phyloP scores from a whole-genome alignment of 92 coral and sea anemone species.

The Scolanthus callimorphus region DNA sequence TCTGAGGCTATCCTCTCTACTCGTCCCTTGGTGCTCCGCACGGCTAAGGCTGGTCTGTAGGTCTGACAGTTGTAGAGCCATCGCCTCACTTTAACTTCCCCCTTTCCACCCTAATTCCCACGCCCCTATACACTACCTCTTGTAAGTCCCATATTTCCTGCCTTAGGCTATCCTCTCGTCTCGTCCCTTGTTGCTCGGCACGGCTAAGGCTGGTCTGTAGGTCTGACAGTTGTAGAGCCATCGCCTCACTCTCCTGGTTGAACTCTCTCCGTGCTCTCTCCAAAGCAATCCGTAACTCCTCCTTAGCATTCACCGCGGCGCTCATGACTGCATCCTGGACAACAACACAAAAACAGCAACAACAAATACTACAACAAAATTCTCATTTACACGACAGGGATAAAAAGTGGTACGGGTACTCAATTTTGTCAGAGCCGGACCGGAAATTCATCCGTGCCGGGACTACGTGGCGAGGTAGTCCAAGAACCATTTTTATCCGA shows the following conservation, averaged over 20 bases:
- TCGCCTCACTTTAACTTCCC: no score
- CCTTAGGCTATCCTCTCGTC: slow-evolving; percentile 91
- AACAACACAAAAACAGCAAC: background rate
- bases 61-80: no score
- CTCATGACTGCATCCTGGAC: slow-evolving; percentile 90
- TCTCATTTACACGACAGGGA: no score
- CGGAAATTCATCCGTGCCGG: no score
- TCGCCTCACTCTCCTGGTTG: slow-evolving; percentile 59
- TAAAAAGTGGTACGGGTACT: no score
- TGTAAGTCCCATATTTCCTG: slow-evolving; percentile 91
- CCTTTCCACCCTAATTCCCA: no score
- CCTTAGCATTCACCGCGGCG: slow-evolving; percentile 94
- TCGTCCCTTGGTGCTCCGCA: no score
- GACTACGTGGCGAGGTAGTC: no score
- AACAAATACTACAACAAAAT: no score
- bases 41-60: no score
- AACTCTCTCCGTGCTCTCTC: slow-evolving; percentile 79
- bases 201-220: slow-evolving; percentile 80
- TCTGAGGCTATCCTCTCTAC: slow-evolving; percentile 86
- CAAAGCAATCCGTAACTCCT: slow-evolving; percentile 82
- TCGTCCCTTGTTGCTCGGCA: slow-evolving; percentile 77
- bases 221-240: slow-evolving; percentile 91
- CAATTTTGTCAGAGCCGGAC: no score
- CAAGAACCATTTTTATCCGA: no score
- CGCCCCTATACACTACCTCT: slow-evolving; percentile 46